Percentiles rank a stretch among this genome's conserved stretches.
Conservation (phyloP, 2,888 invertebrate genomes). For the Nemapogon koenigi region DNA sequence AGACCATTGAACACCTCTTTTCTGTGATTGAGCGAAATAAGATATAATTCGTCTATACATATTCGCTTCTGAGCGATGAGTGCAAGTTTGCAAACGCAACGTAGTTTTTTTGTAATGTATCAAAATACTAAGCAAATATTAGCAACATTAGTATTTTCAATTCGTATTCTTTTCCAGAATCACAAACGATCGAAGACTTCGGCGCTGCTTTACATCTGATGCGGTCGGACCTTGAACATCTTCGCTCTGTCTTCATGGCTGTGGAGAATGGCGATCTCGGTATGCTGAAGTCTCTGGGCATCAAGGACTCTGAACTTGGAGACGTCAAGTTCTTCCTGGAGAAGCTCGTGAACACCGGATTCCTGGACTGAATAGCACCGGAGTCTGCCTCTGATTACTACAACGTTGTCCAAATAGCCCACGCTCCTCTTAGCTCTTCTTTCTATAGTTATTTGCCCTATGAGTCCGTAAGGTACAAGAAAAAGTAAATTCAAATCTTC, state of each 20-base stretch:
- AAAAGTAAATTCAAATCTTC: conserved; percentile 29
- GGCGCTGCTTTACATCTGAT: conserved; percentile 85
- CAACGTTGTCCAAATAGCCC: conserved; percentile 65
- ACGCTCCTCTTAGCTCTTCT: conserved; percentile 73
- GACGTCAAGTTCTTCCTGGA: conserved; percentile 96
- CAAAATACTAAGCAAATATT: no score
- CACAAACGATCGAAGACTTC: conserved; percentile 94
- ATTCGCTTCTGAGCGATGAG: no score
- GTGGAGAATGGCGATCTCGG: conserved; percentile 94
- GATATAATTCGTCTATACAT: no score
- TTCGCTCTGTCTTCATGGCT: conserved; percentile 94
- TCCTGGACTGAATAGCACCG: conserved; percentile 87
- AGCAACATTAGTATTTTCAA: no score
- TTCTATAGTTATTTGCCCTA: conserved; percentile 74
- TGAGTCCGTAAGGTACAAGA: conserved; percentile 57
- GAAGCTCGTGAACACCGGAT: conserved; percentile 94
- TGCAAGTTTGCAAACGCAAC: no score
- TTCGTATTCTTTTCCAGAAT: conserved; percentile 80
- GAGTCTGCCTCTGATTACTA: conserved; percentile 77
- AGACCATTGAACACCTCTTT: no score
- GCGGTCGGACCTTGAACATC: conserved; percentile 89
- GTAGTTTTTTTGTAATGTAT: no score
- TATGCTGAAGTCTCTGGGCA: conserved; percentile 91
- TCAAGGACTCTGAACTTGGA: conserved; percentile 93
- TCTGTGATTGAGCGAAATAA: no score